These are phyloP conservation scores for Eudemis profundana DNA, from an alignment of 2,888 invertebrate genomes.

Conservation along the genomic window DNA sequence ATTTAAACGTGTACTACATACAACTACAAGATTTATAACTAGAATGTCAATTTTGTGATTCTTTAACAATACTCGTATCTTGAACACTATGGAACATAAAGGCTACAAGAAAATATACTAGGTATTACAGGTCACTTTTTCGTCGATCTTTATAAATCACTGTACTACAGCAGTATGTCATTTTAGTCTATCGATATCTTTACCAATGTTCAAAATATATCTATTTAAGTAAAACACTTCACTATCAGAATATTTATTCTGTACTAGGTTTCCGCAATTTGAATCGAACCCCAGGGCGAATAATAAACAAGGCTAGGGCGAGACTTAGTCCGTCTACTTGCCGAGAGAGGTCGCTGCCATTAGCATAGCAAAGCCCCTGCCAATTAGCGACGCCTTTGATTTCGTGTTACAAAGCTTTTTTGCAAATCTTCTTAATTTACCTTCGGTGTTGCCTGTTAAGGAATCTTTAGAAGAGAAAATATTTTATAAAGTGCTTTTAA, in stretches of 20 bases:
- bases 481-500: conserved; percentile 15
- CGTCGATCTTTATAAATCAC: too few relatives aligned
- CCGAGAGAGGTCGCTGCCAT: conserved; percentile 68
- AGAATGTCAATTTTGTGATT: too few relatives aligned
- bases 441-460: conserved; percentile 51
- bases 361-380: conserved; percentile 61
- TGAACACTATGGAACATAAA: too few relatives aligned
- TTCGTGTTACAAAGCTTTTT: conserved; percentile 67
- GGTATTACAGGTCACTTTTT: too few relatives aligned
- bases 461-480: conserved; percentile 6
- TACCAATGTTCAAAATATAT: too few relatives aligned
- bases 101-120: too few relatives aligned
- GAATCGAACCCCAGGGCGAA: conserved; percentile 5
- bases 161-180: too few relatives aligned
- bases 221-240: too few relatives aligned
- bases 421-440: conserved; percentile 71
- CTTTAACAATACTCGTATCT: too few relatives aligned
- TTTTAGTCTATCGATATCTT: too few relatives aligned
- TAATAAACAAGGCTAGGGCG: conserved; percentile 9
- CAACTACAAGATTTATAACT: too few relatives aligned
- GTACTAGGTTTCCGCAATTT: not conserved
- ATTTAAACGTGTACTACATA: too few relatives aligned
- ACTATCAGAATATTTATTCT: not conserved
- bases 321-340: conserved; percentile 54
- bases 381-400: conserved; percentile 74